Percentiles rank a stretch among this genome's conserved stretches.
Evolutionary conservation across 2,113 vertebrate genomes (phyloP).

Genomic region (Notothenia rossii): DNA sequence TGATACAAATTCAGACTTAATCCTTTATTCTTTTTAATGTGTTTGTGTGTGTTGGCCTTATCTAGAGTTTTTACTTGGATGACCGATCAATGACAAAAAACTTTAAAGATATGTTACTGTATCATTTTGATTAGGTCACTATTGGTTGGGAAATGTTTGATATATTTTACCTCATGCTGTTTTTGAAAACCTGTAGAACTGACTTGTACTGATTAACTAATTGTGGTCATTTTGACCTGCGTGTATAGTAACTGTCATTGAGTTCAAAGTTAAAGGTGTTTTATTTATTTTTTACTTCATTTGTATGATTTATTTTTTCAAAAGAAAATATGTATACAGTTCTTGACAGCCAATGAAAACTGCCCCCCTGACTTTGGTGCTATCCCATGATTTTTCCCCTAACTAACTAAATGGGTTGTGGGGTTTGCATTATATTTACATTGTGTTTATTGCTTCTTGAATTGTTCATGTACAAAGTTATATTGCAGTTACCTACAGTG

Average conservation of each 20-base stretch:
- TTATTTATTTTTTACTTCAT: conserved; percentile 59
- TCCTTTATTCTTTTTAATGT: not conserved
- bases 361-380: conserved; percentile 71
- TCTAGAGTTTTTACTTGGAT: not conserved
- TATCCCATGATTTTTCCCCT: conserved; percentile 34
- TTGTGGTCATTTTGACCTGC: not conserved
- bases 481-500: conserved; percentile 3
- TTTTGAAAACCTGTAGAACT: conserved; percentile 4
- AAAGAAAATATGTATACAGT: conserved; percentile 29
- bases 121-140: not conserved
- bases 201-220: not conserved
- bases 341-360: conserved; percentile 68
- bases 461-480: not conserved
- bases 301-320: conserved; percentile 58
- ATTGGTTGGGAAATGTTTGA: conserved; percentile 20
- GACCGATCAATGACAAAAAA: not conserved
- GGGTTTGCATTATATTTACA: not conserved
- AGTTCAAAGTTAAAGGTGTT: conserved; percentile 32
- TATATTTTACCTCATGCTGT: conserved; percentile 49
- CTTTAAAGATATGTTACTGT: conserved; percentile 9
- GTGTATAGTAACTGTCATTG: conserved; percentile 15
- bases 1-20: not conserved
- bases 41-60: not conserved
- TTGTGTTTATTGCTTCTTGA: not conserved
- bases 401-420: not conserved